phyloP scores from a whole-genome alignment of 1,140 invertebrate species.

The Meloidogyne exigua region DNA sequence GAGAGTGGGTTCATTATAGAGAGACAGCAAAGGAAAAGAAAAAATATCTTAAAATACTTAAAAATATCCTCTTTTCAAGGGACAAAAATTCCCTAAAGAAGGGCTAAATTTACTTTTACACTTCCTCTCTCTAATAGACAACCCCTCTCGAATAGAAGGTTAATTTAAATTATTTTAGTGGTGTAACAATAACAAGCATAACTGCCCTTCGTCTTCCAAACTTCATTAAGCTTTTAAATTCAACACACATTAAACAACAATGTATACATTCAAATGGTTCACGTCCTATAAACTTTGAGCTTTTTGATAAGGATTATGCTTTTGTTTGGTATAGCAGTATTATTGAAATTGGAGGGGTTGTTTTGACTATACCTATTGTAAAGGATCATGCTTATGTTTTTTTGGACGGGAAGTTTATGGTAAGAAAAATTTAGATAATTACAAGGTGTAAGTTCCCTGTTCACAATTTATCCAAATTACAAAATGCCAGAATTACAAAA shows the following conservation, averaged over 20 bases:
- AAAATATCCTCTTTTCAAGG: too few relatives aligned
- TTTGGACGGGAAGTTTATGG: slow-evolving; percentile 33
- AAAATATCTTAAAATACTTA: too few relatives aligned
- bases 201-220: slow-evolving; percentile 21
- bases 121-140: too few relatives aligned
- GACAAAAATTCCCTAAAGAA: too few relatives aligned
- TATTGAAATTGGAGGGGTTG: slow-evolving; percentile 3
- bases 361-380: slow-evolving; percentile 13
- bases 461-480: neutral
- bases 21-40: neutral
- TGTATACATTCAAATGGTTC: slow-evolving; percentile 28
- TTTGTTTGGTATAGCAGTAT: slow-evolving; percentile 26
- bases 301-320: slow-evolving; percentile 26
- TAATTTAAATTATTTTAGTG: slow-evolving; percentile 1
- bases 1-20: neutral
- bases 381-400: slow-evolving; percentile 37
- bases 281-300: slow-evolving; percentile 38
- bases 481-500: neutral
- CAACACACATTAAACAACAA: slow-evolving; percentile 20
- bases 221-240: slow-evolving; percentile 23
- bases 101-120: too few relatives aligned
- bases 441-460: too few relatives aligned
- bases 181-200: slow-evolving; percentile 19
- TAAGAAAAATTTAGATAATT: neutral
- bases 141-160: neutral